phyloP scores from a whole-genome alignment of 2,113 vertebrate species.

The Uria aalge region DNA sequence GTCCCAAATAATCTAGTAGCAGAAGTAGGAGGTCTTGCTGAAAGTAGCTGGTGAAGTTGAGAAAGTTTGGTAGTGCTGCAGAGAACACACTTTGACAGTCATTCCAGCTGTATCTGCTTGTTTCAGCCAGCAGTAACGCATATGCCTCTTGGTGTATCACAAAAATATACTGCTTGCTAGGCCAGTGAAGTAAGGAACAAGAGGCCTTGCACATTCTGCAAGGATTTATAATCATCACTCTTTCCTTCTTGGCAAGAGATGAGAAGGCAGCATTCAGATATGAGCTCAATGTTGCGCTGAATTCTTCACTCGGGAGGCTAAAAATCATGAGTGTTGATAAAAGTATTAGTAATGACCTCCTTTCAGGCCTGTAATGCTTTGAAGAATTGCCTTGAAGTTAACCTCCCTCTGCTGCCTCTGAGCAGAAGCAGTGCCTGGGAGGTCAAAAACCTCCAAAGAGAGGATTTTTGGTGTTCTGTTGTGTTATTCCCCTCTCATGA shows the following conservation, averaged over 20 bases:
- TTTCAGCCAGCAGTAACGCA: not conserved
- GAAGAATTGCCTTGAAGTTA: not conserved
- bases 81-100: not conserved
- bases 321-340: not conserved
- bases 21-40: not conserved
- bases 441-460: not conserved
- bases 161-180: not conserved
- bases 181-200: not conserved
- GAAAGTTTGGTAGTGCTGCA: not conserved
- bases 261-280: not conserved
- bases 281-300: not conserved
- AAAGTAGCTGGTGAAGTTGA: not conserved
- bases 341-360: not conserved
- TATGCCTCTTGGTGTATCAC: not conserved
- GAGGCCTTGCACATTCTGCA: not conserved
- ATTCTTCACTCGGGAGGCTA: not conserved
- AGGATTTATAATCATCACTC: not conserved
- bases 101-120: not conserved
- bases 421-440: not conserved
- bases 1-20: not conserved
- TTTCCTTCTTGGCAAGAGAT: conserved; percentile 16
- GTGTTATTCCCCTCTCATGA: not conserved
- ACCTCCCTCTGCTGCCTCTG: not conserved
- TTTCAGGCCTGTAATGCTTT: not conserved
- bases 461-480: not conserved